Conservation (phyloP, 2,797 vertebrate species). For the Selene dorsalis region DNA sequence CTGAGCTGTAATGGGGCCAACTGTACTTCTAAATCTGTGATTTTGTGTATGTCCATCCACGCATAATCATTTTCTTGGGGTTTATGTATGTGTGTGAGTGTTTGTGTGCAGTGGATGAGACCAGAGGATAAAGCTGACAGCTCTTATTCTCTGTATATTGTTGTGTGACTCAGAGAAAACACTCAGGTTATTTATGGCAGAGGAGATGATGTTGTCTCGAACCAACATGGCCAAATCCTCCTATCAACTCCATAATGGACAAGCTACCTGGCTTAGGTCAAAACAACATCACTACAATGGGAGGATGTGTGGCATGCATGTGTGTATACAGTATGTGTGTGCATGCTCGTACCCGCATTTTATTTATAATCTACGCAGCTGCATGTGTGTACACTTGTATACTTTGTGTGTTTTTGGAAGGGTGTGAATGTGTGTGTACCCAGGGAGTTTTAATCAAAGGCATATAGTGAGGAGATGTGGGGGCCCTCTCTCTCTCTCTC, state of each 20-base stretch:
- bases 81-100: slow-evolving; percentile 34
- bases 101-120: slow-evolving; percentile 58
- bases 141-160: slow-evolving; percentile 73
- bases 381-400: slow-evolving; percentile 59
- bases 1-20: slow-evolving; percentile 34
- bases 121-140: slow-evolving; percentile 70
- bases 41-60: slow-evolving; percentile 51
- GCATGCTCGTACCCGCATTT: slow-evolving; percentile 59
- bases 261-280: slow-evolving; percentile 80
- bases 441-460: slow-evolving; percentile 86
- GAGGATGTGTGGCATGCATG: slow-evolving; percentile 66
- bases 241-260: slow-evolving; percentile 85
- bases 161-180: slow-evolving; percentile 76
- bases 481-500: slow-evolving; percentile 61
- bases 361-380: slow-evolving; percentile 69
- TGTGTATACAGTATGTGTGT: slow-evolving; percentile 59
- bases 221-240: slow-evolving; percentile 85
- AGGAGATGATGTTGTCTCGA: slow-evolving; percentile 78
- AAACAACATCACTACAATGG: slow-evolving; percentile 76
- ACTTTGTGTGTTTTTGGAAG: slow-evolving; percentile 62
- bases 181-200: slow-evolving; percentile 78
- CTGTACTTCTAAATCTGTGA: slow-evolving; percentile 65
- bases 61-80: slow-evolving; percentile 48
- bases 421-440: slow-evolving; percentile 69
- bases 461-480: slow-evolving; percentile 72